Evolutionary conservation across 1,140 invertebrate species (phyloP), one percentile per base, ranked within the genome.

Genomic region (Lutraria rhynchaena): DNA sequence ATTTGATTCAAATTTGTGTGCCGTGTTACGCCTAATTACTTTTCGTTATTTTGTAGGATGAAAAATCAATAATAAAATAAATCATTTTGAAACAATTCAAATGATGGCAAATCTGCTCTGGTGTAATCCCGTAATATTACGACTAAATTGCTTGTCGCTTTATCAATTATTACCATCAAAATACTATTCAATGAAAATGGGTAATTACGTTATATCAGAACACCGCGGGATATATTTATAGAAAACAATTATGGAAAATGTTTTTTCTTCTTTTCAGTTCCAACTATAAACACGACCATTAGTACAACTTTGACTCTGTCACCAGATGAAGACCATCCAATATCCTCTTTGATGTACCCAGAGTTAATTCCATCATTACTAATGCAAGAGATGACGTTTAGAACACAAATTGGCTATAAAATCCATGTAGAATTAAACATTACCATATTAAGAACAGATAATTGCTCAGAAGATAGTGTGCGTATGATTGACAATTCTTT

Each of bases 311-410:
- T 75, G 3, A 49, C 35, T 17, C n/a, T 61, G 13, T 17, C 17
- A 37, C 31, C 51, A 29, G 33, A 73, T 19, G 51, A 73, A 29
- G 15, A 29, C 7, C 51, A 29, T n/a, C 2, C 11, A 11, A 24
- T 73, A n/a, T 57, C 70, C 13, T 55, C 27, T 58, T 29, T 73
- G 35, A 58, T 73, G 55, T 73, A 55, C 58, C 70, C 70, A n/a
- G 19, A 57, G 1, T 15, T 17, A 31, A 41, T 37, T 13, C 70
- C 70, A 11, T 22, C 51, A 19, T 7, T n/a, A 37, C 24, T 51
- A 13, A 73, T 22, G n/a, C 70, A 58, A 15, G 19, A 57, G 19
- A 7, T 44, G 15, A 58, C 53, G 37, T 41, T 73, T 44, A 57
- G 70, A 57, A 73, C 70, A 37, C 11, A 57, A 51, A 37, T 73